Base-by-base conservation (phyloP, 2,113 vertebrate genomes). In the Phoxinus phoxinus region DNA sequence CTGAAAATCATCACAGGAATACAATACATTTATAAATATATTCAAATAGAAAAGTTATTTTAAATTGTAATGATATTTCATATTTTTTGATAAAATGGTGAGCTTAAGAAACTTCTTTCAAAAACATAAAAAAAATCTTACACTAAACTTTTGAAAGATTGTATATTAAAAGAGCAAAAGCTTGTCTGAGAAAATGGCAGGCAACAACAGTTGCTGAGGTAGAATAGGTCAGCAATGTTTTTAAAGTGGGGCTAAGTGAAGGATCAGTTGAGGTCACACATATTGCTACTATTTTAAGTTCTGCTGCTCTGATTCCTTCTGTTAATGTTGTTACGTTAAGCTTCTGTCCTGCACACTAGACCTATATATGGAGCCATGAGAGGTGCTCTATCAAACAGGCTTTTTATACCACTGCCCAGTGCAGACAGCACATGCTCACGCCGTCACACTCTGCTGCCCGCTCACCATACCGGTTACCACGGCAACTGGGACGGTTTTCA, bases 401-500 rank as follows among this genome's bases (percentile, higher is more conserved):
- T 58, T 48, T 78, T 48, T 73, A 51, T 85, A 21, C 37, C 74
- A 30, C n/a, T 51, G 59, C 32, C 73, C 59, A 48, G 13, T 61
- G 56, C 77, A 79, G 77, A 53, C 77, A 25, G 59, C 78, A 81
- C 79, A 81, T 53, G 25, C 46, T 76, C 46, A 76, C 44, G 32
- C 77, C 46, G 63, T 84, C 80, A 73, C 83, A 74, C 51, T 81
- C 58, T 3, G 30, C 67, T 73, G 53, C 83, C 82, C 56, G 56
- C 53, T 71, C 56, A 51, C 89, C 53, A 86, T 88, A 88, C 56
- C 44, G 3, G 91, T 92, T 90, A 77, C 86, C 15, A 84, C 78
- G 77, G 89, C 91, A 92, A 92, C 88, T 11, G 75, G 83, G 35
- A 51, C 58, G 84, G 69, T 83, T 87, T 91, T 87, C n/a, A 73